Percentiles rank a stretch among this genome's conserved stretches.
Evolutionary conservation across 2,797 vertebrate species (phyloP).

Genomic region (Heliangelus exortis): DNA sequence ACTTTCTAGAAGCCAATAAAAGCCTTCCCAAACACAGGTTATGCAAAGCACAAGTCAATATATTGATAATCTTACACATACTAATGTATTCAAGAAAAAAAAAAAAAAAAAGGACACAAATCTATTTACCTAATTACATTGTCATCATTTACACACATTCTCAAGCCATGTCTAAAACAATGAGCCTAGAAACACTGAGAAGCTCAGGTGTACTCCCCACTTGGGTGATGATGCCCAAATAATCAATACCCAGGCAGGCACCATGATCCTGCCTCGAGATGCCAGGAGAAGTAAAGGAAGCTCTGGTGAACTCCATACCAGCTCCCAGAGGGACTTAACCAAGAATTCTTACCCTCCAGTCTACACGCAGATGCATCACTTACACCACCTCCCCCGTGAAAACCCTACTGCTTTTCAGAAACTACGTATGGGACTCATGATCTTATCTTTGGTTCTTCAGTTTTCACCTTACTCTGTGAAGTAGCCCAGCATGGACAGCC

Average conservation of each 20-base stretch:
- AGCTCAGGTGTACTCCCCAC: background rate
- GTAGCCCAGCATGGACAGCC: background rate
- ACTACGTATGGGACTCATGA: fast-evolving
- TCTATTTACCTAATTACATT: background rate
- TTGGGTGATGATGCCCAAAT: background rate
- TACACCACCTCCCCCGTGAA: background rate
- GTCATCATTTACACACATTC: background rate
- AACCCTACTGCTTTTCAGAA: background rate
- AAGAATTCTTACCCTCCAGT: background rate
- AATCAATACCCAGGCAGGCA: background rate
- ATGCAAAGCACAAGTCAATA: background rate
- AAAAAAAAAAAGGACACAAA: background rate
- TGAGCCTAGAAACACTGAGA: background rate
- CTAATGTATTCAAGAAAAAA: background rate
- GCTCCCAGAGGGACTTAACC: background rate
- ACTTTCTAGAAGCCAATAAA: background rate
- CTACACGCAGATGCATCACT: background rate
- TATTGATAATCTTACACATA: background rate
- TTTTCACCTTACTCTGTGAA: background rate
- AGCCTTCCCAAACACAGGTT: background rate
- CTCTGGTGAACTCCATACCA: background rate
- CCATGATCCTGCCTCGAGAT: background rate
- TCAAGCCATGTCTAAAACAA: background rate
- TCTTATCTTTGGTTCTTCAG: background rate
- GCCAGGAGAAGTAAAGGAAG: background rate